These are phyloP conservation scores for Nomada fucata DNA, from an alignment of 2,888 invertebrate genomes.

Conservation along the genomic window DNA sequence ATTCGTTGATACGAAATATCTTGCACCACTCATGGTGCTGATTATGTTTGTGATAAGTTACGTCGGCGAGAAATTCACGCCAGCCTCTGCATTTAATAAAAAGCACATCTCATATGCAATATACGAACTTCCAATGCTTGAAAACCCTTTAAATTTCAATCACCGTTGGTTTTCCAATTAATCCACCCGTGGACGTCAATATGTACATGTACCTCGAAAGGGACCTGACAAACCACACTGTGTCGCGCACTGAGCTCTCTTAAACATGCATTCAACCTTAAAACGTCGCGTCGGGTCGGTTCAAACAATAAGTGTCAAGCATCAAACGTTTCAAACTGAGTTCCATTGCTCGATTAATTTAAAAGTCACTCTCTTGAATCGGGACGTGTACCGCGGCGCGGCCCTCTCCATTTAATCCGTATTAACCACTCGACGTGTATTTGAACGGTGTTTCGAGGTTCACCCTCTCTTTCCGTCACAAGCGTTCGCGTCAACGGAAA, in stretches of 20 bases:
- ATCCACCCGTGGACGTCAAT: background rate
- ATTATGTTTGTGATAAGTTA: too few relatives aligned
- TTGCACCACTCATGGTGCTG: too few relatives aligned
- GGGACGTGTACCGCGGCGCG: background rate
- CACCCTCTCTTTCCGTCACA: background rate
- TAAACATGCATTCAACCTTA: background rate
- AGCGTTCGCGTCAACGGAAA: constrained; percentile 63
- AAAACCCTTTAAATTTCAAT: background rate
- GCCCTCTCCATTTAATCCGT: constrained; percentile 38
- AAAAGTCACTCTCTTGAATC: constrained; percentile 18
- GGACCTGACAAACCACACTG: background rate
- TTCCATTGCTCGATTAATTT: constrained; percentile 28
- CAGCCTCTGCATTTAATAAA: too few relatives aligned
- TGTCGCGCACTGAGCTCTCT: background rate
- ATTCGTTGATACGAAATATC: background rate
- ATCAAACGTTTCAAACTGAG: constrained; percentile 23
- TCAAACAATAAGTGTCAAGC: constrained; percentile 19
- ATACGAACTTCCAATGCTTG: background rate
- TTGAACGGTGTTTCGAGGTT: constrained; percentile 8
- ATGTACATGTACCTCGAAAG: background rate
- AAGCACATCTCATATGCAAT: too few relatives aligned
- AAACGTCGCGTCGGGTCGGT: background rate
- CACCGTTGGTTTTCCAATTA: background rate
- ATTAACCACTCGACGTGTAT: constrained; percentile 28
- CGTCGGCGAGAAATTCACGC: too few relatives aligned